These are phyloP conservation scores for Helicoverpa zea DNA, from an alignment of 1,140 invertebrate genomes.

Conservation along the genomic window DNA sequence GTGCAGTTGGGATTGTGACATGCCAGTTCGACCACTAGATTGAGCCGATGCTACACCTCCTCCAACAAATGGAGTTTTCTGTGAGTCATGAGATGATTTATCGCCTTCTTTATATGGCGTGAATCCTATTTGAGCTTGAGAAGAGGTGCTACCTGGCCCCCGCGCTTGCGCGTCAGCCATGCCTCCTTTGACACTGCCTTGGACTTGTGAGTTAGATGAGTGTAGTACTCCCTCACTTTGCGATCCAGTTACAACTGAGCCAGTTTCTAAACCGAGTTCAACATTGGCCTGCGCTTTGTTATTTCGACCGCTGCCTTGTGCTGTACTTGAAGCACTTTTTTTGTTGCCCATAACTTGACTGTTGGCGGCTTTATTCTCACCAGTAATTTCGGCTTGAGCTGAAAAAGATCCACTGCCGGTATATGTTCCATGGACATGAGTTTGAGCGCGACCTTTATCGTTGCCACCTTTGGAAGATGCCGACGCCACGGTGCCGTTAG, in stretches of 20 bases:
- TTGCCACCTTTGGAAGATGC: slow-evolving; percentile 92
- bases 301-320: slow-evolving; percentile 91
- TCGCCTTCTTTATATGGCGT: slow-evolving; percentile 90
- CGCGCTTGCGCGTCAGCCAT: slow-evolving; percentile 94
- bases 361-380: slow-evolving; percentile 91
- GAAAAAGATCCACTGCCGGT: slow-evolving; percentile 92
- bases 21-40: slow-evolving; percentile 90
- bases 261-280: slow-evolving; percentile 90
- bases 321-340: slow-evolving; percentile 91
- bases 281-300: slow-evolving; percentile 93
- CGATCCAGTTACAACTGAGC: slow-evolving; percentile 90
- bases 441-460: slow-evolving; percentile 91
- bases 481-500: slow-evolving; percentile 91
- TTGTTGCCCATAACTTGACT: slow-evolving; percentile 91
- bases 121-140: slow-evolving; percentile 95
- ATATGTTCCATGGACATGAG: slow-evolving; percentile 93
- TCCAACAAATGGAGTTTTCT: slow-evolving; percentile 88
- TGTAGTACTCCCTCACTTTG: slow-evolving; percentile 92
- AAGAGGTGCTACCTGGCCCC: slow-evolving; percentile 93
- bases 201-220: slow-evolving; percentile 92
- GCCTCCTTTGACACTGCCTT: slow-evolving; percentile 92
- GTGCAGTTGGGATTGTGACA: slow-evolving; percentile 93
- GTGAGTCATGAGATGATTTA: slow-evolving; percentile 81
- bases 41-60: slow-evolving; percentile 93
- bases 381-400: slow-evolving; percentile 93